Base-by-base conservation (phyloP, 1,140 invertebrate genomes). In the Tetragnatha versicolor region DNA sequence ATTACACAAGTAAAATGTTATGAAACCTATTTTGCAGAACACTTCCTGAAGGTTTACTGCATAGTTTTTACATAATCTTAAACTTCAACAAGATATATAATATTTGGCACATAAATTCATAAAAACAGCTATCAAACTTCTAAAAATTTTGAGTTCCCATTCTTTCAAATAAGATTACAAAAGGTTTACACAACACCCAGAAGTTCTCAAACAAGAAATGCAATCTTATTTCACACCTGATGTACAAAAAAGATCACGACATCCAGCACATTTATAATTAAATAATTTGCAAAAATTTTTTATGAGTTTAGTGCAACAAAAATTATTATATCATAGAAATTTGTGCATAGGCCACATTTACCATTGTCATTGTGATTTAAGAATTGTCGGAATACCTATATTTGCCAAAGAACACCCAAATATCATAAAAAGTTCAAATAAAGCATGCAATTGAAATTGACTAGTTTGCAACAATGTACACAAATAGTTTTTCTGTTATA, bases 341-440 rank as follows among this genome's bases (percentile, higher is more conserved):
- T 66, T 77, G 73, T 77, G 73, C 73, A 77, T 77, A 77, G 73
- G 73, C 73, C 73, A 77, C 73, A 77, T 77, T 63, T 55, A 77
- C 65, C 73, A 77, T 66, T 65, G 73, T 77, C 61, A 49, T 77
- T 55, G 73, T 77, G 61, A 65, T 77, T 77, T 14, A 37, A 77
- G 73, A 65, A 77, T 53, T 66, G 27, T 53, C 66, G 61, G 68
- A 70, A 51, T 65, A 60, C 66, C 60, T 77, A 77, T 77, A 77
- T 60, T 61, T 77, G 73, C 73, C 73, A 66, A 77, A 77, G 66
- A 55, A 77, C 73, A 77, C 53, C 73, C 60, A 77, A 75, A 77
- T 61, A 65, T 29, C 73, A 65, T 65, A 61, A 77, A 77, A 45
- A 77, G 60, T 55, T 53, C 42, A 77, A 77, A 77, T 65, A 65